A percentile compares a stretch with the other conserved stretches of the same genome.
Conservation (phyloP, 2,888 invertebrate species). For the Galerucella nymphaeae region DNA sequence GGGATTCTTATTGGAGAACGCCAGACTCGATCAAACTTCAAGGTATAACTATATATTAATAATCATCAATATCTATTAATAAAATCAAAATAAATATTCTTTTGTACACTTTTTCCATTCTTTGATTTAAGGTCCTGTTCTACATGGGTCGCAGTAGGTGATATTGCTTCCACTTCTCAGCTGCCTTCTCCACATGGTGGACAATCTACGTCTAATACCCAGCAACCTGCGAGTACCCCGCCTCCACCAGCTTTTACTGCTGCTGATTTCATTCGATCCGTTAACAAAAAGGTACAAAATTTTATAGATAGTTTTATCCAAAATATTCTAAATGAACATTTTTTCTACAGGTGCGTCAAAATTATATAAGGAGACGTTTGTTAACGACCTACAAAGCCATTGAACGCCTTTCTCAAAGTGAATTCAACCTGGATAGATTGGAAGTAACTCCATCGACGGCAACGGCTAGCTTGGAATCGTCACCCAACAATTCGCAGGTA, state of each 20-base stretch:
- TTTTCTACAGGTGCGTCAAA: constrained; percentile 76
- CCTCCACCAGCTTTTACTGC: constrained; percentile 72
- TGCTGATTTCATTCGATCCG: constrained; percentile 77
- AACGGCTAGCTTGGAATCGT: constrained; percentile 56
- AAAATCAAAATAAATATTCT: not conserved
- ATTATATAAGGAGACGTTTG: constrained; percentile 81
- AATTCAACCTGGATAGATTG: constrained; percentile 81
- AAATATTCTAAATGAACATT: not conserved
- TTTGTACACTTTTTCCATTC: not conserved
- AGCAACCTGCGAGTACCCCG: constrained; percentile 58
- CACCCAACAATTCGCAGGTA: constrained; percentile 49
- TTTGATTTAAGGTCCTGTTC: constrained; percentile 75
- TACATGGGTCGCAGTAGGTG: constrained; percentile 89
- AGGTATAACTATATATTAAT: constrained; percentile 44
- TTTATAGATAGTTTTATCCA: not conserved
- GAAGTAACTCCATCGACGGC: constrained; percentile 72
- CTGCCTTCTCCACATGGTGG: constrained; percentile 85
- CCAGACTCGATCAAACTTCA: constrained; percentile 68
- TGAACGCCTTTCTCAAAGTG: constrained; percentile 85
- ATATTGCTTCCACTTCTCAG: constrained; percentile 79
- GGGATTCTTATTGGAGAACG: constrained; percentile 68
- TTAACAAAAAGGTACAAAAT: constrained; percentile 81
- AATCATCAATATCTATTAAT: too few species aligned
- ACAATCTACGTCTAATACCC: constrained; percentile 58
- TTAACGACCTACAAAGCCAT: constrained; percentile 84